Percentiles rank a stretch among this genome's conserved stretches.
phyloP scores from a whole-genome alignment of 1,140 invertebrate species.

The Aphelinus atriplicis region DNA sequence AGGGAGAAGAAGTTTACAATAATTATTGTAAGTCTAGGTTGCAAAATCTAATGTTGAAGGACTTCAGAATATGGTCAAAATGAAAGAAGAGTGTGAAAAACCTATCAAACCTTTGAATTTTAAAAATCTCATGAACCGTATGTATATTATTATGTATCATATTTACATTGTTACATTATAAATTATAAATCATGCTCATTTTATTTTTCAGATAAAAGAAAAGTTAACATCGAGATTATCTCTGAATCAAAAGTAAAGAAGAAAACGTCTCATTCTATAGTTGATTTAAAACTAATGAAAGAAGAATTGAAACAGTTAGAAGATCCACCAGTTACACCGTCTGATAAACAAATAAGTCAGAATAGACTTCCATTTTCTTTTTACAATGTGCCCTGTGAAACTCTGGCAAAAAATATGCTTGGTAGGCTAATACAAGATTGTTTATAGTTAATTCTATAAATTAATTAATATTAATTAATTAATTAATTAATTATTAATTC shows the following conservation, averaged over 20 bases:
- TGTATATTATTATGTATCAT: too few relatives aligned
- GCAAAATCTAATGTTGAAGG: too few relatives aligned
- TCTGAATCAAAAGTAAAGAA: slow-evolving; percentile 4
- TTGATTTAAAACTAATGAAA: slow-evolving; percentile 52
- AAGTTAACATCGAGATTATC: slow-evolving; percentile 21
- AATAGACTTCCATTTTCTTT: slow-evolving; percentile 56
- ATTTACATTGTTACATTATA: too few relatives aligned
- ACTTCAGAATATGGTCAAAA: too few relatives aligned
- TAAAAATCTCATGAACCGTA: too few relatives aligned
- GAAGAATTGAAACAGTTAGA: slow-evolving; percentile 56
- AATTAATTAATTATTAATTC: background rate
- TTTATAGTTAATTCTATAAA: too few relatives aligned
- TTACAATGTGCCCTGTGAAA: slow-evolving; percentile 61
- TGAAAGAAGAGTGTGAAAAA: too few relatives aligned
- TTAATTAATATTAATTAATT: too few relatives aligned
- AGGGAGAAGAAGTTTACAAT: too few relatives aligned
- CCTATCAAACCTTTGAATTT: too few relatives aligned
- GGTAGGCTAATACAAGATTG: slow-evolving; percentile 59
- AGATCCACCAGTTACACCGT: slow-evolving; percentile 53
- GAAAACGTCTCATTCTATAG: slow-evolving; percentile 42
- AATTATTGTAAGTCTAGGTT: too few relatives aligned
- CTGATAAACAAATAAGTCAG: slow-evolving; percentile 53
- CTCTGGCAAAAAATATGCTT: slow-evolving; percentile 71
- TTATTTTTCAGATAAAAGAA: slow-evolving; percentile 35
- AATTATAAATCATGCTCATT: background rate